Conservation (phyloP, 2,888 invertebrate species). For the Cistogaster globosa region DNA sequence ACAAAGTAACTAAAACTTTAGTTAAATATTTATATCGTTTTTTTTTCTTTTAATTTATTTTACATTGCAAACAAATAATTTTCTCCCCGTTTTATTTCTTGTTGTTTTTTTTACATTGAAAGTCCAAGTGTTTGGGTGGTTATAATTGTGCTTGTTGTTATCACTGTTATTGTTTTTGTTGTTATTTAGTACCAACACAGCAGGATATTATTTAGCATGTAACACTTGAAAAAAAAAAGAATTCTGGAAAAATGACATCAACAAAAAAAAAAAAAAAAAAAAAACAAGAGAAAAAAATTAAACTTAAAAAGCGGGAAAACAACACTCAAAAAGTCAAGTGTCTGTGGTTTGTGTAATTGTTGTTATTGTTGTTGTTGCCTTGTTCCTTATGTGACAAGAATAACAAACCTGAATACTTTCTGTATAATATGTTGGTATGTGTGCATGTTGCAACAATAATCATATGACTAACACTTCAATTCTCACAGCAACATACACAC, state of each 20-base stretch:
- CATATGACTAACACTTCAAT: conserved; percentile 63
- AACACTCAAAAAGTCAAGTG: conserved; percentile 79
- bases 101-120: background rate
- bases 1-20: background rate
- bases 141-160: conserved; percentile 22
- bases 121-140: conserved; percentile 47
- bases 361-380: conserved; percentile 46
- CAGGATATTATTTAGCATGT: conserved; percentile 69
- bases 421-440: conserved; percentile 33
- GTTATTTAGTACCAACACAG: conserved; percentile 53
- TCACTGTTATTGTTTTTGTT: conserved; percentile 42
- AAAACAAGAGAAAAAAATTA: too few species aligned
- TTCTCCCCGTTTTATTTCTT: conserved; percentile 8
- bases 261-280: conserved; percentile 40
- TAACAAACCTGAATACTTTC: background rate
- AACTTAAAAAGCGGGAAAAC: conserved; percentile 74
- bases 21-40: conserved; percentile 35
- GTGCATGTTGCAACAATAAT: conserved; percentile 8
- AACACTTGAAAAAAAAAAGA: conserved; percentile 62
- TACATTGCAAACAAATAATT: conserved; percentile 18
- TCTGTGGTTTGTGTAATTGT: conserved; percentile 71
- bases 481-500: conserved; percentile 20
- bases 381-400: conserved; percentile 32
- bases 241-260: conserved; percentile 44
- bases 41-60: background rate